Evolutionary conservation across 2,113 vertebrate genomes (phyloP).

Genomic region (Prietella phreatophila): DNA sequence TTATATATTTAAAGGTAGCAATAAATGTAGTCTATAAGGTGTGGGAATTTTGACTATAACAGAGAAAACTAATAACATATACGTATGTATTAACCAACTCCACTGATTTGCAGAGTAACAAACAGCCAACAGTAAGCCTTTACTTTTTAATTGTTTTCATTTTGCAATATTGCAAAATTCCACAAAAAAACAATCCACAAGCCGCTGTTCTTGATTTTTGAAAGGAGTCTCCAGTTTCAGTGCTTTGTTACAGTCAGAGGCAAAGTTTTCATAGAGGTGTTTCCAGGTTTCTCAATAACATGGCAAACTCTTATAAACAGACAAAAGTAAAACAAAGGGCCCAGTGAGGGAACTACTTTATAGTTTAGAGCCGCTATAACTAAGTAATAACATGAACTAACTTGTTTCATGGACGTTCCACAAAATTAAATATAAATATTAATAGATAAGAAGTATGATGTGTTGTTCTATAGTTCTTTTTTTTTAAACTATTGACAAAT

Average conservation of each 20-base stretch:
- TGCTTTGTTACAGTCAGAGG: neutral
- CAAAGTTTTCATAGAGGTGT: neutral
- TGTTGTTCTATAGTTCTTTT: neutral
- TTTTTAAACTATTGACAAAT: neutral
- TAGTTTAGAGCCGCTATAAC: neutral
- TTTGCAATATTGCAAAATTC: neutral
- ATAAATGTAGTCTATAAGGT: neutral
- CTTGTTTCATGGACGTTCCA: neutral
- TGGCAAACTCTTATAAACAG: neutral
- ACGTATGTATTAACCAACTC: neutral
- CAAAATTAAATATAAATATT: neutral
- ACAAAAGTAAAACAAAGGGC: neutral
- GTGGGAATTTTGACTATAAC: neutral
- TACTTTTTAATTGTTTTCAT: neutral
- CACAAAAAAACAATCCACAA: neutral
- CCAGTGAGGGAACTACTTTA: neutral
- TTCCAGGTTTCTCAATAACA: neutral
- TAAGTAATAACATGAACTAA: neutral
- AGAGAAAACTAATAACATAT: neutral
- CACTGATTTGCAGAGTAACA: neutral
- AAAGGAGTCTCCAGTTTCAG: neutral
- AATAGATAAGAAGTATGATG: neutral
- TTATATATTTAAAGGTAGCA: neutral
- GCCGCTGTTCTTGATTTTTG: neutral
- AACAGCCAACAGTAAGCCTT: neutral